Conservation (phyloP, 2,888 invertebrate genomes). For the Ommatoiulus sabulosus region DNA sequence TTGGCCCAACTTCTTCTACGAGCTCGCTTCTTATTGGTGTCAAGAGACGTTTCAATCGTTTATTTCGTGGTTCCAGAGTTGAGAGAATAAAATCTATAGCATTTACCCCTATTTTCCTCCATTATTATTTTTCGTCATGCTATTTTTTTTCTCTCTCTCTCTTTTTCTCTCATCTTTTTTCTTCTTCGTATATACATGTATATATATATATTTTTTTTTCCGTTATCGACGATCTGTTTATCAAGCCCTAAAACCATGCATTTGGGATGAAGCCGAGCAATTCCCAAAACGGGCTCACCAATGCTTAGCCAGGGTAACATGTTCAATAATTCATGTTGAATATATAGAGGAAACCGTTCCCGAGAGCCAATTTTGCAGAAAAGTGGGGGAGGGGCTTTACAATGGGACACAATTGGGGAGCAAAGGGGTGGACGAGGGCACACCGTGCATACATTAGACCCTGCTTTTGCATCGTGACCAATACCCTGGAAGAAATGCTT, state of each 20-base stretch:
- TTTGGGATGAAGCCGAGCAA: constrained; percentile 36
- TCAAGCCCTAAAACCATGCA: constrained; percentile 43
- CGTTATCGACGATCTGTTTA: constrained; percentile 29
- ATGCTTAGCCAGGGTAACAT: constrained; percentile 11
- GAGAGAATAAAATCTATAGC: constrained; percentile 34
- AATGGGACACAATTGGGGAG: background rate
- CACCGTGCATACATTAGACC: background rate
- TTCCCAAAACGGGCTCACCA: constrained; percentile 39
- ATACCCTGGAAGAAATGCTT: constrained; percentile 5
- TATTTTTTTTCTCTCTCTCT: background rate
- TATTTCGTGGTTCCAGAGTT: constrained; percentile 2
- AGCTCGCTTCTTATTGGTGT: constrained; percentile 26
- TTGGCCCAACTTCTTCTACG: background rate
- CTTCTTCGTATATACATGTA: background rate
- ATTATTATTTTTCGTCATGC: constrained; percentile 9
- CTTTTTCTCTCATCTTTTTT: background rate
- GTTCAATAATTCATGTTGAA: constrained; percentile 13
- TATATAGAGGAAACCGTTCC: constrained; percentile 1
- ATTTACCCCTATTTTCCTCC: constrained; percentile 43
- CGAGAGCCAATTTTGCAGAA: background rate
- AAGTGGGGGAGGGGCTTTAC: background rate
- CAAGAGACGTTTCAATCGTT: constrained; percentile 40
- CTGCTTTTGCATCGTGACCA: background rate
- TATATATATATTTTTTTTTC: background rate
- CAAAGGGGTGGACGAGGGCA: background rate